Base-by-base conservation (phyloP, 2,113 vertebrate species). In the Odocoileus virginianus region DNA sequence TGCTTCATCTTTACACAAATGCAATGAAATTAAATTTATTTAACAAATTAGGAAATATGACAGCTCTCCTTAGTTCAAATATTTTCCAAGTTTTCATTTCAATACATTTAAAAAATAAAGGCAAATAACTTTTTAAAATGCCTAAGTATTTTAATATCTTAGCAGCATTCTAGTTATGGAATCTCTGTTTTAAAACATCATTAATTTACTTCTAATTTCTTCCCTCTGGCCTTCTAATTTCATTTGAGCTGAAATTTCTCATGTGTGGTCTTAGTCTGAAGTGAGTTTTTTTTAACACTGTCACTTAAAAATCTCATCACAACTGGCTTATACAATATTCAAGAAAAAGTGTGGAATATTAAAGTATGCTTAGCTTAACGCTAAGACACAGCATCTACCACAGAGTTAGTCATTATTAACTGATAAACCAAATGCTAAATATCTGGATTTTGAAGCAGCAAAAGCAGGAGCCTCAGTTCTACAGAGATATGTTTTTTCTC, bases 151-250 rank as follows among this genome's bases (percentile, higher is more conserved):
- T 94, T 96, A 95, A 36, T 93, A 82, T 97, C 50, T 57, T 30
- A 19, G 14, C 50, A 83, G 54, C 45, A 33, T 93, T 91, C 36
- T 55, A 47, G 10, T 90, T 97, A 87, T 5, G 10, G 28, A 36
- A 52, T 6, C 40, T 89, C 30, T 52, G 52, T 89, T 93, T 89
- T 91, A 89, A 90, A 95, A 47, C 8, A 85, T 83, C 16, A 47
- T 78, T 97, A 54, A 81, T 92, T 90, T 79, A 89, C 43, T 91
- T 60, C 45, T 93, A 82, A 95, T 91, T 95, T 96, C 55, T 94
- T 93, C 91, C 96, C 78, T 74, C 76, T 88, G 76, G 81, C 17
- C n/a, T 87, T 84, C 54, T 79, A 64, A 91, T 91, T 97, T 91
- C 54, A 86, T 94, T 91, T 76, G 87, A 94, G 36, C 40, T 71